Base-by-base conservation (phyloP, 2,113 vertebrate genomes). In the Vimba vimba region DNA sequence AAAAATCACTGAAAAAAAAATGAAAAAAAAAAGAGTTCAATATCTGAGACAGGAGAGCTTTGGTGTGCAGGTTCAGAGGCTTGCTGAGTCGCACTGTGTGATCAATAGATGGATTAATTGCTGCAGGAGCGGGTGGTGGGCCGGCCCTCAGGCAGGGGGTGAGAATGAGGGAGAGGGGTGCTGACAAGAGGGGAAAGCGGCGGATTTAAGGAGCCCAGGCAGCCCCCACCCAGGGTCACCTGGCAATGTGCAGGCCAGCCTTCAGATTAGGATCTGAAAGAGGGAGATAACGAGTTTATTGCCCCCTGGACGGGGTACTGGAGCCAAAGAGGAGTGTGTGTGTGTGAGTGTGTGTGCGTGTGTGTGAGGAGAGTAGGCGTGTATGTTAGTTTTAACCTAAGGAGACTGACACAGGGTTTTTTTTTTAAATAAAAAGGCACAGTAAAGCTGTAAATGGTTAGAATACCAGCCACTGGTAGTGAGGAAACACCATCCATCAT, bases 251-350 rank as follows among this genome's bases (percentile, higher is more conserved):
- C 92, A 89, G 92, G 93, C 93, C 90, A 88, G 92, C 93, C 93
- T 91, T 95, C 95, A 96, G 95, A 96, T 96, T 95, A 96, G 93
- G 93, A 96, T 95, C 95, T 95, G 95, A 96, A 92, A 94, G 93
- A 84, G 92, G 89, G 92, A 95, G 94, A 96, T 96, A 95, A 95
- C 93, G 90, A 94, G 93, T 95, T 96, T 95, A 95, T 94, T 95
- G 94, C 94, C 95, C 94, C 93, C 93, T 94, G 93, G 94, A 93
- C 89, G 89, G 92, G 91, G 90, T 91, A 90, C 87, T 94, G 94
- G 94, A 94, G 94, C 94, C 94, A 93, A 88, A 85, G 88, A 92
- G 90, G 92, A 92, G 93, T 91, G 91, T 90, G 89, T 87, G 90
- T 91, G 90, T 91, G 90, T 87, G 90, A 88, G 91, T 88, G 93